Percentiles rank a stretch among this genome's conserved stretches.
These are phyloP conservation scores for Sphaerophoria rueppellii DNA, from an alignment of 2,888 invertebrate species.

Conservation along the genomic window DNA sequence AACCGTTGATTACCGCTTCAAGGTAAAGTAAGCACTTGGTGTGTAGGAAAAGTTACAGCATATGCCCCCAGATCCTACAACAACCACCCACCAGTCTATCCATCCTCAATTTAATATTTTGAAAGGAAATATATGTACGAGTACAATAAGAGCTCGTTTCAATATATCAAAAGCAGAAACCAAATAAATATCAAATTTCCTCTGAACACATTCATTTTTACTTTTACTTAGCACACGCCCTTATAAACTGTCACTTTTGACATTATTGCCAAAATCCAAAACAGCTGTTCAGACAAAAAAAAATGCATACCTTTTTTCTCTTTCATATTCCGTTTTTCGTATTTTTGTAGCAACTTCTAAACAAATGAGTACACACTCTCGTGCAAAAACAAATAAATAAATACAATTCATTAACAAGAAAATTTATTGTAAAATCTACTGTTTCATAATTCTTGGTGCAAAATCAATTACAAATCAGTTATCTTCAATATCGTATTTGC, in stretches of 20 bases:
- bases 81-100: no score
- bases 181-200: background rate
- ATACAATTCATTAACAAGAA: constrained; percentile 1
- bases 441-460: constrained; percentile 8
- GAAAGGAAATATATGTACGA: no score
- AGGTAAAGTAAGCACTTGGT: no score
- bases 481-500: constrained; percentile 1
- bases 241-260: constrained; percentile 46
- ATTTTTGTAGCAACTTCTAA: constrained; percentile 69
- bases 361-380: constrained; percentile 57
- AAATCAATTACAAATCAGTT: constrained; percentile 17
- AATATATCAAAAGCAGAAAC: no score
- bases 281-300: constrained; percentile 55
- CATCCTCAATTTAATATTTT: no score
- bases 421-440: background rate
- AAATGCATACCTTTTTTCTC: constrained; percentile 48
- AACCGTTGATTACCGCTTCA: no score
- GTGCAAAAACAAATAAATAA: constrained; percentile 8
- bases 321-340: constrained; percentile 59
- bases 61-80: no score
- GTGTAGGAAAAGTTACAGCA: no score
- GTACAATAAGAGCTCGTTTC: no score
- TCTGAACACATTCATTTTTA: constrained; percentile 31
- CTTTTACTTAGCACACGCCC: constrained; percentile 28
- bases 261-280: constrained; percentile 41